Evolutionary conservation across 2,888 invertebrate species (phyloP).

Genomic region (Dasysyrphus tricinctus): DNA sequence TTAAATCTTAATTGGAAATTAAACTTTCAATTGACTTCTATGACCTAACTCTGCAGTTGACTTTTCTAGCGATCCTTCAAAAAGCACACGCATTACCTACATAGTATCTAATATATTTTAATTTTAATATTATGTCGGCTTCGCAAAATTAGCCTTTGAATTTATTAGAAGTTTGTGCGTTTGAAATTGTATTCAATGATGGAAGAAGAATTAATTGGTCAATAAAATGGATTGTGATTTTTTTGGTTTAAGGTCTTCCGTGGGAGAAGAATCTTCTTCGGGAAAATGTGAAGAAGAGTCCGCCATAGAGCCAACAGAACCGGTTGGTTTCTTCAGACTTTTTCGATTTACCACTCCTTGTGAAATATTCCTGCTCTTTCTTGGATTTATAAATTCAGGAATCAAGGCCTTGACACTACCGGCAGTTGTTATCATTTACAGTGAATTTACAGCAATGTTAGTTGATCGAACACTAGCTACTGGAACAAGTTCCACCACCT

Average conservation of each 20-base stretch:
- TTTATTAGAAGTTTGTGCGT: slow-evolving; percentile 37
- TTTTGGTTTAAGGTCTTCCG: slow-evolving; percentile 54
- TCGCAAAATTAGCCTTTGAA: slow-evolving; percentile 1
- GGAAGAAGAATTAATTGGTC: neutral
- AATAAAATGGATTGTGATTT: neutral
- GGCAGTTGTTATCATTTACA: slow-evolving; percentile 88
- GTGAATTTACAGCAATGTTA: slow-evolving; percentile 88
- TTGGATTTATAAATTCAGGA: slow-evolving; percentile 86
- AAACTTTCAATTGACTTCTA: slow-evolving; percentile 53
- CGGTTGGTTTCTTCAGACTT: slow-evolving; percentile 79
- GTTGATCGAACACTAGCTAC: slow-evolving; percentile 87
- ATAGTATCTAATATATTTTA: neutral
- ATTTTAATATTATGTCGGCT: neutral
- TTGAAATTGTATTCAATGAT: slow-evolving; percentile 28
- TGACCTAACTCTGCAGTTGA: slow-evolving; percentile 47
- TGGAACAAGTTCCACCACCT: slow-evolving; percentile 86
- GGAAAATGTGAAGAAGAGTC: slow-evolving; percentile 64
- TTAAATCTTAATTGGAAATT: slow-evolving; percentile 60
- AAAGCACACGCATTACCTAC: slow-evolving; percentile 4
- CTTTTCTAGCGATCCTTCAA: slow-evolving; percentile 46
- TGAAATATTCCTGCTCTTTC: slow-evolving; percentile 85
- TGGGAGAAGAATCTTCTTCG: slow-evolving; percentile 63
- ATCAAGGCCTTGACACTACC: slow-evolving; percentile 88
- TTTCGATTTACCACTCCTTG: slow-evolving; percentile 86
- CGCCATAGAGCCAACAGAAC: slow-evolving; percentile 71